Base-by-base conservation (phyloP, 2,113 vertebrate species). In the Hippoglossus stenolepis region DNA sequence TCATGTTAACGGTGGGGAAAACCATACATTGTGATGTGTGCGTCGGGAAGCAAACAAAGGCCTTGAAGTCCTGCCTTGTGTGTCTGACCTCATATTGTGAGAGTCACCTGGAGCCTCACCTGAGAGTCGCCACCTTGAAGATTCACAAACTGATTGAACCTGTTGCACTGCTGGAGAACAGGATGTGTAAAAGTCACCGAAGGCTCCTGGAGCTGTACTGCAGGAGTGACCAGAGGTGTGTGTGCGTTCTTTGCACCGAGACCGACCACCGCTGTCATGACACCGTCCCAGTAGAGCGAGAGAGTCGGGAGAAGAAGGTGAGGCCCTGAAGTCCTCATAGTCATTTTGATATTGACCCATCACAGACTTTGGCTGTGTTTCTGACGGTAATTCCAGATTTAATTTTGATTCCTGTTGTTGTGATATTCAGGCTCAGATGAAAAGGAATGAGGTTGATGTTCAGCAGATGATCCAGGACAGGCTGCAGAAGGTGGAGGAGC, bases 61-160 rank as follows among this genome's bases (percentile, higher is more conserved):
- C 95, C 0, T 20, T 90, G 61, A 94, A 93, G 85, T 95, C 93
- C 0, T 95, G 94, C 80, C 87, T 95, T 60, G 88, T 91, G 53
- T 95, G 95, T 54, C 70, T 93, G 76, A 95, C 94, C 26, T 95
- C 95, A 2, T 93, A 95, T 77, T 96, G 95, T 0, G 89, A 94
- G 91, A 61, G 83, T 85, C 87, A 93, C 89, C 84, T 94, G 91
- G 85, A 91, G 86, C 89, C 91, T 45, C 91, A 93, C 71, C 60
- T 77, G 57, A 85, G 88, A 73, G 88, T 87, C 15, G 9, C 85
- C 53, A 87, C 77, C 13, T 63, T 93, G 63, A 91, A 70, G 68
- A 75, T 26, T 18, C 95, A 95, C 88, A 91, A 92, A 74, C 86
- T 95, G 60, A 91, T 92, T 1, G 79, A 92, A 65, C 95, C 95